Evolutionary conservation across 2,888 invertebrate species (phyloP).

Genomic region (Gerosis bhagava): DNA sequence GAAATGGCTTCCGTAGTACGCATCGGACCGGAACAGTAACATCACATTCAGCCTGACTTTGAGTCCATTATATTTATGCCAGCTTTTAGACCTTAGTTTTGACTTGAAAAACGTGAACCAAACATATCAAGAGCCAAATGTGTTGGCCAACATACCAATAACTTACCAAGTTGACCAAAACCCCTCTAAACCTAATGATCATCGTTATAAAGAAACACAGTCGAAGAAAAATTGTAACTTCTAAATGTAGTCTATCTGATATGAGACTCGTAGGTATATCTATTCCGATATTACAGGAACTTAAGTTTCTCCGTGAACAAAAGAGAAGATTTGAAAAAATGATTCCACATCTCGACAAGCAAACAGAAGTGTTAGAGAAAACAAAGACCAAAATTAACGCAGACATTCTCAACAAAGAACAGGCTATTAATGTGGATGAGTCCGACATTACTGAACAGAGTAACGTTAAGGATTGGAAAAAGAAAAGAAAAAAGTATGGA

Average conservation of each 20-base stretch:
- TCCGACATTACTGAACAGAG: slow-evolving; percentile 39
- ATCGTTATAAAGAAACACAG: too few species aligned
- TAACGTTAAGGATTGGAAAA: slow-evolving; percentile 44
- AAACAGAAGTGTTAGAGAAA: slow-evolving; percentile 45
- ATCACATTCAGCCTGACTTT: slow-evolving; percentile 35
- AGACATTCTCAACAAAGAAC: slow-evolving; percentile 55
- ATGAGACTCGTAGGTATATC: too few species aligned
- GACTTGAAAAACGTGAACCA: too few species aligned
- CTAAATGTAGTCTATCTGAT: too few species aligned
- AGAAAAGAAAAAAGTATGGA: slow-evolving; percentile 43
- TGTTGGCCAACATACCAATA: too few species aligned
- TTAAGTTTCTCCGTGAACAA: slow-evolving; percentile 55
- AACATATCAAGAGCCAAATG: too few species aligned
- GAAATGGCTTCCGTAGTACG: slow-evolving; percentile 54
- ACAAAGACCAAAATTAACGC: slow-evolving; percentile 52
- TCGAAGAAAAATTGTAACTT: too few species aligned
- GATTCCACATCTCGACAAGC: slow-evolving; percentile 47
- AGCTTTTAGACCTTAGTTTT: too few species aligned
- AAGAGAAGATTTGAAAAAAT: slow-evolving; percentile 59
- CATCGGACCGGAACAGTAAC: slow-evolving; percentile 64
- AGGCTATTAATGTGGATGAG: slow-evolving; percentile 57
- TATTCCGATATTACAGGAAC: slow-evolving; percentile 57
- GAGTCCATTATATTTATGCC: too few species aligned
- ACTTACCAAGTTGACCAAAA: too few species aligned
- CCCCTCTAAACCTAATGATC: too few species aligned